Base-by-base conservation (phyloP, 2,888 invertebrate species). In the Leptothorax acervorum region DNA sequence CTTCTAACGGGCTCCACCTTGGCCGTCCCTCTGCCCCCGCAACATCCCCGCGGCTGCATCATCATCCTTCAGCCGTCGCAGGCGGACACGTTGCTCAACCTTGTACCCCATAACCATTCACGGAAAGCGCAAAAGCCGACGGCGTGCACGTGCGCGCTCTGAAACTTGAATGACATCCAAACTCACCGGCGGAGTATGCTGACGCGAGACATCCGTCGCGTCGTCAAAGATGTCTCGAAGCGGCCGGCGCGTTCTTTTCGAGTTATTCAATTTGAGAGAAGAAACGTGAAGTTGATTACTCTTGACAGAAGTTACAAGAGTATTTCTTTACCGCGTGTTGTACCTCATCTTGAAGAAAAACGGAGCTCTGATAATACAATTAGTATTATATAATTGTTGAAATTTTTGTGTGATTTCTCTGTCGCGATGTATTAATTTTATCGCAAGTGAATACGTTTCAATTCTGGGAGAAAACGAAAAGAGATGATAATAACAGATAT, bases 31-130 rank as follows among this genome's bases (percentile, higher is more conserved):
- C 70, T 35, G 12, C 53, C 28, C 68, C 31, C 68, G 68, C 78
- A n/a, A 8, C 68, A 68, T 68, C 78, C 68, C 42, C 66, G 51
- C 76, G 31, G 42, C 66, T 45, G 68, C 68, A 31, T 66, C 78
- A 31, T 45, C 66, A 66, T 82, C 75, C 73, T 73, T 62, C 66
- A 62, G 48, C 23, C 75, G 60, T 71, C 45, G 66, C 73, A 83
- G 78, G 53, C 57, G 66, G 65, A 63, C 51, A 65, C 71, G 51
- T 73, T 76, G 85, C 85, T 85, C 88, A 91, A 88, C 90, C 90
- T 91, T 90, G 90, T 88, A 88, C 88, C 85, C 86, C 79, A 90
- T 88, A 86, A 84, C 88, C 90, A 87, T 88, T 90, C 86, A 90
- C 86, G 90, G 89, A 78, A 78, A 78, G 55, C n/a, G 78, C 68